Base-by-base conservation (phyloP, 2,888 invertebrate species). In the Idaea aversata region DNA sequence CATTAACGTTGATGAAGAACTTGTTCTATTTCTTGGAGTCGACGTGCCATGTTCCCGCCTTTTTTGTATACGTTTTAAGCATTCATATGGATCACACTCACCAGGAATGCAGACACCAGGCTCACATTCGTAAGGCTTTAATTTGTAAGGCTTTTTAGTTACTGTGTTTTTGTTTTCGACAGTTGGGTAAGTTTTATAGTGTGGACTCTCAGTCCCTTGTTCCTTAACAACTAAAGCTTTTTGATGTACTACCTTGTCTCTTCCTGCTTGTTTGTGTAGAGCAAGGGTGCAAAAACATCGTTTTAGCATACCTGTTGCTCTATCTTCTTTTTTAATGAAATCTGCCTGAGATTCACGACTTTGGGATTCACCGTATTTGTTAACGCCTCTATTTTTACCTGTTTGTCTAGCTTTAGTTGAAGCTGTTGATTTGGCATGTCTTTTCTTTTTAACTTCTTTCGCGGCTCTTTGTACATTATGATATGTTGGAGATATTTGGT, bases 91-190 rank as follows among this genome's bases (percentile, higher is more conserved):
- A 68, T 83, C 69, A 65, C 81, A 79, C 65, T 77, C 63, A 4
- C 77, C 82, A 34, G 83, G 81, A 36, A 76, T 59, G 64, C 82
- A 82, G 35, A 77, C 67, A 59, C 74, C 76, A 59, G 81, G 81
- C 67, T 80, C 78, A 71, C 81, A 78, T 75, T 81, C 80, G 67
- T 81, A 79, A 4, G 76, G 76, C 62, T 78, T 69, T 61, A 80
- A 63, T 15, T 63, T 64, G 34, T 57, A 57, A 4, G 58, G 61
- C 47, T 10, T 47, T 10, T 47, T 47, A 13, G 47, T 47, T 2
- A 47, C 13, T 57, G 63, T 65, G 34, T 4, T 59, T 63, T 63
- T 61, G 15, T 62, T 10, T 1, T 34, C 57, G 59, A 38, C 13
- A 47, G 59, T 62, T 15, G 63, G 64, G 34, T 62, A 15, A 15